A percentile compares a stretch with the other conserved stretches of the same genome.
phyloP scores from a whole-genome alignment of 2,113 vertebrate genomes.

The Clarias batrachus region DNA sequence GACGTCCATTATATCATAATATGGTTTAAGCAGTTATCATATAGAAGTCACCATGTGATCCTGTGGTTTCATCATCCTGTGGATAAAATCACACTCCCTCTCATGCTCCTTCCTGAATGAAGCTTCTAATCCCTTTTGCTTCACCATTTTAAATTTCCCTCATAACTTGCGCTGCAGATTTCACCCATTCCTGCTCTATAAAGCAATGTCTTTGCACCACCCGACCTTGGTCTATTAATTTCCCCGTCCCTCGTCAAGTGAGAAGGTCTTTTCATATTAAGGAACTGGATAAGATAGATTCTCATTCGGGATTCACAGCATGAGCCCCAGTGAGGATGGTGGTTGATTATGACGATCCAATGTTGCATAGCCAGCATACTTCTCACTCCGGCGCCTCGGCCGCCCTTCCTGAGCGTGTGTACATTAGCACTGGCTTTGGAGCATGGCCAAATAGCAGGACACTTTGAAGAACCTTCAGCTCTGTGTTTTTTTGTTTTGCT shows the following conservation, averaged over 20 bases:
- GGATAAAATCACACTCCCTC: neutral
- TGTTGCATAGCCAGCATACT: constrained; percentile 68
- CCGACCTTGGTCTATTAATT: neutral
- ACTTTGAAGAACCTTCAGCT: constrained; percentile 38
- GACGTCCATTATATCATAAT: no score
- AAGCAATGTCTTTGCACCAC: neutral
- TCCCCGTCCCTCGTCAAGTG: constrained; percentile 3
- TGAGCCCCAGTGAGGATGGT: constrained; percentile 10
- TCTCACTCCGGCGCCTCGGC: constrained; percentile 50
- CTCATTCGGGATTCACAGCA: constrained; percentile 33
- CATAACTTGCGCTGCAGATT: neutral
- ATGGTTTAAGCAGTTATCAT: neutral
- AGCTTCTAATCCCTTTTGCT: neutral
- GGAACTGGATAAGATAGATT: neutral
- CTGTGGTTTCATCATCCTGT: neutral
- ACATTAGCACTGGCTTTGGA: constrained; percentile 21
- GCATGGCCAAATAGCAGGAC: constrained; percentile 56
- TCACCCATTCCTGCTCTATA: constrained; percentile 13
- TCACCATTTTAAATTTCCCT: neutral
- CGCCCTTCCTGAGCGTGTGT: constrained; percentile 43
- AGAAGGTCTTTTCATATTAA: constrained; percentile 8
- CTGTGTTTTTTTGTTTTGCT: constrained; percentile 4
- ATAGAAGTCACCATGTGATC: constrained; percentile 8
- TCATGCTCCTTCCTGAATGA: neutral
- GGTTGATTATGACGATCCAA: constrained; percentile 20